A percentile compares a stretch with the other conserved stretches of the same genome.
Conservation (phyloP, 2,113 vertebrate genomes). For the Cariama cristata region DNA sequence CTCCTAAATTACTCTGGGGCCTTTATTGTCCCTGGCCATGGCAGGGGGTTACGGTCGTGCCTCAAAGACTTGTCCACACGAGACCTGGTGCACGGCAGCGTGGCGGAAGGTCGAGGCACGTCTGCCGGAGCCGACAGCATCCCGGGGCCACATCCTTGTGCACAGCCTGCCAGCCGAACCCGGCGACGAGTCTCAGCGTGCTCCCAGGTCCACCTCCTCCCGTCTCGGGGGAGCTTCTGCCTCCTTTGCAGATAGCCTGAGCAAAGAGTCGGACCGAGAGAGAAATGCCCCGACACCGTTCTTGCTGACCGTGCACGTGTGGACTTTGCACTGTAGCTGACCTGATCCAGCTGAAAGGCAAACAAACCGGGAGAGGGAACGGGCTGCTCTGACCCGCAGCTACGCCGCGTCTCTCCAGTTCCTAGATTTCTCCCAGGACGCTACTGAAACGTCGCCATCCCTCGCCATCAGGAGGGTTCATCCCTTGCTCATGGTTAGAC, state of each 20-base stretch:
- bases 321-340: background rate
- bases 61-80: rapidly evolving
- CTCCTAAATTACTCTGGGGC: background rate
- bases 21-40: background rate
- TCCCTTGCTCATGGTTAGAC: background rate
- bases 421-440: background rate
- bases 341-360: background rate
- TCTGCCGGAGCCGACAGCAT: background rate
- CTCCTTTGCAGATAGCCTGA: background rate
- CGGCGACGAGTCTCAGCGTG: rapidly evolving
- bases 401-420: background rate
- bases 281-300: background rate
- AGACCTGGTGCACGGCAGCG: background rate
- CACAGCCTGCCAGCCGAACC: background rate
- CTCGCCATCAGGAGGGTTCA: background rate
- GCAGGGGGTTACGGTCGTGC: background rate
- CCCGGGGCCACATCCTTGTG: background rate
- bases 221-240: background rate
- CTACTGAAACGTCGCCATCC: background rate
- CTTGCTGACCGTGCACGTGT: rapidly evolving
- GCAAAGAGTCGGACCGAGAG: background rate
- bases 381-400: background rate
- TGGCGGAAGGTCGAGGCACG: background rate
- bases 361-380: background rate
- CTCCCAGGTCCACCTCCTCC: background rate